Conservation (phyloP, 1,140 invertebrate genomes). For the Coptotermes formosanus region DNA sequence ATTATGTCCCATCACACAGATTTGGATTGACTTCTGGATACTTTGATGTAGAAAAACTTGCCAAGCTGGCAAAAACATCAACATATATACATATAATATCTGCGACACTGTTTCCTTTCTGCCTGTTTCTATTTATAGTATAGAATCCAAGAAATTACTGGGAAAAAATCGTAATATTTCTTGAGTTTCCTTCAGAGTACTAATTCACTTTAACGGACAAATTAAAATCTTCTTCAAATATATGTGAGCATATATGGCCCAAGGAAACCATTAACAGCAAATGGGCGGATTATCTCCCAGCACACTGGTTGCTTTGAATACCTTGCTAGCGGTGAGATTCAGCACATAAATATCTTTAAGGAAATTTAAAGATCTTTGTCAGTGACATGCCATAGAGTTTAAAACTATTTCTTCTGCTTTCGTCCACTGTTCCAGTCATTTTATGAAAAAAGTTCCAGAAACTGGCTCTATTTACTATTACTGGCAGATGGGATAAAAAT, state of each 20-base stretch:
- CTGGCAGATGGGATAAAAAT: no score
- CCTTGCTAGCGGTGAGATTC: background rate
- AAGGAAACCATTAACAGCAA: background rate
- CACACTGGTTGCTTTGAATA: background rate
- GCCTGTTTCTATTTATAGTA: background rate
- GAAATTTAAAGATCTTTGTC: no score
- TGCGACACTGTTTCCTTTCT: background rate
- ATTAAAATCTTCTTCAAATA: background rate
- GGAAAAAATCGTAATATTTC: background rate
- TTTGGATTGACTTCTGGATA: background rate
- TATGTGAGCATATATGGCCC: background rate
- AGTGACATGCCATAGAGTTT: no score
- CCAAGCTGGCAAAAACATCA: background rate
- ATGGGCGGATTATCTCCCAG: slow-evolving; percentile 5
- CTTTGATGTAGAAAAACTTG: background rate
- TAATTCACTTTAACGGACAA: background rate
- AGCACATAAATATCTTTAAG: no score
- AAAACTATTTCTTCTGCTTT: no score
- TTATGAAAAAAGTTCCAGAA: no score
- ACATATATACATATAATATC: background rate
- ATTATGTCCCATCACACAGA: background rate
- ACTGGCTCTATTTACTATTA: no score
- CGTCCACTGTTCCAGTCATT: no score
- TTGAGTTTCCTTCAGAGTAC: background rate
- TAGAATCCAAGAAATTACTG: background rate